Evolutionary conservation across 1,140 invertebrate species (phyloP), one percentile per base, ranked within the genome.

Genomic region (Stegodyphus mimosarum): DNA sequence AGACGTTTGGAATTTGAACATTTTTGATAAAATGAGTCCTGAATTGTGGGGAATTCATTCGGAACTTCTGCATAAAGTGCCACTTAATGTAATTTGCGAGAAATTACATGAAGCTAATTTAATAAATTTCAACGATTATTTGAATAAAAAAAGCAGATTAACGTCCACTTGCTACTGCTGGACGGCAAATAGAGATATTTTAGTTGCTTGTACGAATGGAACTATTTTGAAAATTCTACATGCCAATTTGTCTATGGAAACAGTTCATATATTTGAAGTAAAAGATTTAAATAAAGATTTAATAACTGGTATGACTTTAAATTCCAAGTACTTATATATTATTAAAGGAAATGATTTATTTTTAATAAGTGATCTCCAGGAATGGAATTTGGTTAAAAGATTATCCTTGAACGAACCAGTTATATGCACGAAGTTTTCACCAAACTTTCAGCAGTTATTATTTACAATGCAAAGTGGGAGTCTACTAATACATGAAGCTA

Each of bases 1-100:
- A 49, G 9, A 63, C 1, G 50, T 75, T 10, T 11, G 17, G 60
- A 60, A 49, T 13, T n/a, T 84, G n/a, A 53, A 17, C 9, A 60
- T 10, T 51, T 75, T 75, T 50, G 72, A 75, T 64, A 53, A 84
- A 69, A 51, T 74, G 33, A 4, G 5, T 6, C 33, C 49, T 3
- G 52, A 76, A 17, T 33, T 64, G 0, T 84, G 81, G 72, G 72
- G 81, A 10, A 48, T 76, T 10, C 81, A 84, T 70, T 74, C 72
- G 7, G 73, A 84, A 55, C 0, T 70, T 13, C 13, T 84, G 9
- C 9, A 84, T 1, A 76, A 17, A 6, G 0, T 84, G 5, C 72
- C 81, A 0, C 60, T 75, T 15, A n/a, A 17, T 5, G 15, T 60
- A 0, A 48, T 74, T 60, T 76, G 72, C 63, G 5, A 17, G n/a